Conservation (phyloP, 2,113 vertebrate species). For the Elanoides forficatus region DNA sequence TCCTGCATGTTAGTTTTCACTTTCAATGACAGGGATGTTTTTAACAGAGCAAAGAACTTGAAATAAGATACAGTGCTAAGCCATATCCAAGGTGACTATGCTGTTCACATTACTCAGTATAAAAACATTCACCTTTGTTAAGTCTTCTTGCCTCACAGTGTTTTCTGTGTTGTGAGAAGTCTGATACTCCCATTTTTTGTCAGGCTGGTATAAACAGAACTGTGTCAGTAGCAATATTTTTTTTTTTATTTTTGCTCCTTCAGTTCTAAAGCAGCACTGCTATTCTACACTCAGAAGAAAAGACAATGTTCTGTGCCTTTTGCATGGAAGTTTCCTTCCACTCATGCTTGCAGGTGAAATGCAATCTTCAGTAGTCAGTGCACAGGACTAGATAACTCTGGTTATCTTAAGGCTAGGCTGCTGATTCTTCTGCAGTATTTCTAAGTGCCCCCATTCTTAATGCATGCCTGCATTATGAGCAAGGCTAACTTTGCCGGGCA, state of each 20-base stretch:
- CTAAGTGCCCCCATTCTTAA: background rate
- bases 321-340: background rate
- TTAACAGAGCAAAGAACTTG: background rate
- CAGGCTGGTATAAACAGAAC: background rate
- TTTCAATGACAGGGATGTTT: background rate
- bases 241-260: background rate
- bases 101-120: background rate
- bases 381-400: background rate
- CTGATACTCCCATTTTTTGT: background rate
- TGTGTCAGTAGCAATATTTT: background rate
- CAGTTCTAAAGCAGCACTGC: background rate
- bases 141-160: background rate
- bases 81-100: background rate
- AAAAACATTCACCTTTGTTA: background rate
- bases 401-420: background rate
- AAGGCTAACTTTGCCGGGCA: background rate
- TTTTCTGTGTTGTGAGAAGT: background rate
- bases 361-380: background rate
- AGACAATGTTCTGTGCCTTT: background rate
- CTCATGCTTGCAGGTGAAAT: background rate
- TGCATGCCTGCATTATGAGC: background rate
- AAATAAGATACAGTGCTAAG: background rate
- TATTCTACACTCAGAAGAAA: background rate
- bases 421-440: background rate
- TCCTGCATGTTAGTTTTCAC: background rate